Base-by-base conservation (phyloP, 1,140 invertebrate genomes). In the Spodoptera litura region DNA sequence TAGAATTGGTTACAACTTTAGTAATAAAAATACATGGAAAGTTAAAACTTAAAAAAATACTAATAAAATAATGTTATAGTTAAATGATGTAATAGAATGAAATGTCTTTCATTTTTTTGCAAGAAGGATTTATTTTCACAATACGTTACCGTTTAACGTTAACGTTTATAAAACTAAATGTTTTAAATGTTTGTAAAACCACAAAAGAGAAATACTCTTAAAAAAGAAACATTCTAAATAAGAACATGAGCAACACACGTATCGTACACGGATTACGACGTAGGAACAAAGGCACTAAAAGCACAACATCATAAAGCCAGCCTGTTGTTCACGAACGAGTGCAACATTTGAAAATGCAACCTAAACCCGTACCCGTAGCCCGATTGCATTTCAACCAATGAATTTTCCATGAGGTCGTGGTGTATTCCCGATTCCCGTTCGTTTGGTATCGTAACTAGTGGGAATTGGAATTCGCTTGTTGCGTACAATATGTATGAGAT, bases 401-500 rank as follows among this genome's bases (percentile, higher is more conserved):
- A 90, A 92, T 92, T 80, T 88, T 89, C 78, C 83, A 91, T 91
- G 86, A 90, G 86, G 62, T 58, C 61, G 53, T 68, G 49, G 79
- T 72, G 85, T 80, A 83, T 81, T 80, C 78, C 80, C 83, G 81
- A 89, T 88, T 85, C 84, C 80, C 59, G 74, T 84, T 83, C 82
- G 80, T 82, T 85, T 79, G 87, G 66, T 72, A 79, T 27, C 64
- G 80, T 89, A 86, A 90, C 87, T 90, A 89, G 84, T 86, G 85
- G 82, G 85, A 88, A 90, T 88, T 89, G 88, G 89, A 87, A 82
- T 85, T 78, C 87, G 87, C 83, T 83, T 90, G 87, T 90, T 87
- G 75, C 85, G 83, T 91, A 77, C 80, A 91, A 90, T 87, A 93
- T 93, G 82, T 81, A 93, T 89, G 90, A 87, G 90, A 88, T 91